phyloP scores from a whole-genome alignment of 2,888 invertebrate genomes.

The Chrysodeixis includens region DNA sequence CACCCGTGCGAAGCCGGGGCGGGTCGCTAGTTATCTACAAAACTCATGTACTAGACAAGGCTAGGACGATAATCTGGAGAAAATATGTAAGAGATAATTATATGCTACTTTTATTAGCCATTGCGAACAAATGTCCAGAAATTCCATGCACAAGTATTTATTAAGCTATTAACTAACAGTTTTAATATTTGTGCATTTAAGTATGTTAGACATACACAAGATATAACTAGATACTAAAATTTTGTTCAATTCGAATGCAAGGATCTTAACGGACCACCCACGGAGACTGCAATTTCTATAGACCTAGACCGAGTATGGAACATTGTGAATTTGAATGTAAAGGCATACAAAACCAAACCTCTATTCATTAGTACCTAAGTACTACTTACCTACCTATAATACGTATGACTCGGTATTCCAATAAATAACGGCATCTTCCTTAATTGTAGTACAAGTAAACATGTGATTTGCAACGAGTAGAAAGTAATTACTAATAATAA shows the following conservation, averaged over 20 bases:
- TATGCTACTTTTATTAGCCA: not conserved
- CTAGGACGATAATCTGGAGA: constrained; percentile 13
- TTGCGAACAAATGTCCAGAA: not conserved
- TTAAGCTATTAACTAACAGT: not conserved
- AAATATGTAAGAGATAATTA: constrained; percentile 5
- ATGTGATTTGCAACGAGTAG: constrained; percentile 1
- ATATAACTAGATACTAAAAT: not conserved
- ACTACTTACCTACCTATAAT: too few relatives aligned
- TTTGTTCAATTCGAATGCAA: not conserved
- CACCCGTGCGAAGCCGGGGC: too few relatives aligned
- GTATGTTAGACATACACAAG: not conserved
- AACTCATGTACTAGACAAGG: constrained; percentile 23
- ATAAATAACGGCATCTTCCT: not conserved
- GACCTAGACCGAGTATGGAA: not conserved
- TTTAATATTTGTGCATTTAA: not conserved
- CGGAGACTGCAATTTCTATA: not conserved
- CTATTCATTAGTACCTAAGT: not conserved
- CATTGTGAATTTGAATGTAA: not conserved
- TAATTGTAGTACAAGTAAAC: not conserved
- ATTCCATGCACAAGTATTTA: not conserved
- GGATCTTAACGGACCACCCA: not conserved
- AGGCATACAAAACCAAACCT: not conserved
- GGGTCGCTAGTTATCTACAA: too few relatives aligned
- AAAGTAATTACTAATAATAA: not conserved
- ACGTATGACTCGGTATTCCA: too few relatives aligned